Conservation (phyloP, 2,888 invertebrate genomes). For the Drosophila setosimentum region DNA sequence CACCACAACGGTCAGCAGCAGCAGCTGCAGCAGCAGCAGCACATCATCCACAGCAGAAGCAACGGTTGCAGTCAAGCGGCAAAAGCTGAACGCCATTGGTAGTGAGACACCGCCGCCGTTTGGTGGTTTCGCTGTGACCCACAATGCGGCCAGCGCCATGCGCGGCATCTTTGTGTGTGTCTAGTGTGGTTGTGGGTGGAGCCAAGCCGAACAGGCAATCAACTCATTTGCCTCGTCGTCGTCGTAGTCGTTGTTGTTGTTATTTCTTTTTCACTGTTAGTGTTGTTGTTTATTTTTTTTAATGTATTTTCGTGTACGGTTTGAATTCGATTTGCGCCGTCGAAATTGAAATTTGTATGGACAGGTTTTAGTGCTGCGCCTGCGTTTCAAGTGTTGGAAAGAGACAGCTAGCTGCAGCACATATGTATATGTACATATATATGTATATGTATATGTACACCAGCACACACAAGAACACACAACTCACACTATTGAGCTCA, state of each 20-base stretch:
- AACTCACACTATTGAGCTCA: slow-evolving; percentile 64
- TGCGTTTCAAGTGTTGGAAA: slow-evolving; percentile 27
- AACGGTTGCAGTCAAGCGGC: slow-evolving; percentile 69
- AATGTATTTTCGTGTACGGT: slow-evolving; percentile 56
- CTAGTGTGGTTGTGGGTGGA: slow-evolving; percentile 61
- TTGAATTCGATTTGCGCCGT: slow-evolving; percentile 63
- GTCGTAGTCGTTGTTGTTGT: slow-evolving; percentile 26
- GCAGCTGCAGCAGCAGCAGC: slow-evolving; percentile 27
- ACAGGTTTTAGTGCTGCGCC: slow-evolving; percentile 54
- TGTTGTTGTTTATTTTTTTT: slow-evolving; percentile 54
- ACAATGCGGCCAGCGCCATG: slow-evolving; percentile 79
- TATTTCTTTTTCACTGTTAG: slow-evolving; percentile 37
- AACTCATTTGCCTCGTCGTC: slow-evolving; percentile 36
- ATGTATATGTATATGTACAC: not conserved
- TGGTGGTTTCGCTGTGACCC: slow-evolving; percentile 70
- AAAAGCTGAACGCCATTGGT: slow-evolving; percentile 69
- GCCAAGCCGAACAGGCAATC: slow-evolving; percentile 51
- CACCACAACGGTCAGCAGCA: slow-evolving; percentile 26
- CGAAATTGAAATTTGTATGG: slow-evolving; percentile 67
- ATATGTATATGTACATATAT: slow-evolving; percentile 10
- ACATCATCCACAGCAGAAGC: slow-evolving; percentile 44
- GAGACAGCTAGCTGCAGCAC: slow-evolving; percentile 60
- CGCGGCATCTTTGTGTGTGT: slow-evolving; percentile 82
- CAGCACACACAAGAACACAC: slow-evolving; percentile 30
- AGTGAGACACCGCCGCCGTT: slow-evolving; percentile 49